Conservation (phyloP, 2,797 vertebrate genomes). For the Brachyalestes nurse region DNA sequence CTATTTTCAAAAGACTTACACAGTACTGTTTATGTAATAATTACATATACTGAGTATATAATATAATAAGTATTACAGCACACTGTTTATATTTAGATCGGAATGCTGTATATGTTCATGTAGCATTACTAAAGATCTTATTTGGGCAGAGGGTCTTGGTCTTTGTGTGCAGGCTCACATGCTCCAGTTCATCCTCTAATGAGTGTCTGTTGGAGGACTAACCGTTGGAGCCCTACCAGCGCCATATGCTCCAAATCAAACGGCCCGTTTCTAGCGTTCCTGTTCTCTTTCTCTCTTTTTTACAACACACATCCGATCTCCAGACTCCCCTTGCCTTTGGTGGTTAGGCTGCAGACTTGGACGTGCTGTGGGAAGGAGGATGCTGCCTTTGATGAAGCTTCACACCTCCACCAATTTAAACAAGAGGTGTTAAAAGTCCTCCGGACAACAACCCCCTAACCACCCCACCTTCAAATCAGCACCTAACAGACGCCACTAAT, state of each 20-base stretch:
- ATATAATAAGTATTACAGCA: no score
- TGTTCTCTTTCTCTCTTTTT: constrained; percentile 29
- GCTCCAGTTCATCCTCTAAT: neutral
- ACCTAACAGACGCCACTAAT: constrained; percentile 69
- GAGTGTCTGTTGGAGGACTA: constrained; percentile 34
- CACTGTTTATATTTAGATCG: neutral
- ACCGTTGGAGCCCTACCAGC: constrained; percentile 30
- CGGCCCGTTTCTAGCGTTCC: neutral
- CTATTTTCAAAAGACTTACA: no score
- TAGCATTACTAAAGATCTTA: neutral
- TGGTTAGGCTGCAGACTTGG: neutral
- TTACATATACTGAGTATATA: no score
- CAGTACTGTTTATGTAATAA: no score
- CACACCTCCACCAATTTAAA: constrained; percentile 65
- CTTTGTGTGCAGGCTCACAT: neutral
- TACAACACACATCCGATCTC: constrained; percentile 60
- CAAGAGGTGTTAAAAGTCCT: constrained; percentile 65
- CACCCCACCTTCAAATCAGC: constrained; percentile 56
- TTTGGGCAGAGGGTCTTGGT: no score
- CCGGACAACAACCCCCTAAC: constrained; percentile 19
- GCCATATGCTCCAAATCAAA: constrained; percentile 56
- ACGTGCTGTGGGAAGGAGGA: constrained; percentile 19
- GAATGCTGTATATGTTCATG: neutral
- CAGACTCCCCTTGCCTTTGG: constrained; percentile 41
- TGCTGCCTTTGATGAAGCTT: constrained; percentile 73